These are phyloP conservation scores for Anolis apletophallus DNA, from an alignment of 2,797 vertebrate genomes.

Conservation along the genomic window DNA sequence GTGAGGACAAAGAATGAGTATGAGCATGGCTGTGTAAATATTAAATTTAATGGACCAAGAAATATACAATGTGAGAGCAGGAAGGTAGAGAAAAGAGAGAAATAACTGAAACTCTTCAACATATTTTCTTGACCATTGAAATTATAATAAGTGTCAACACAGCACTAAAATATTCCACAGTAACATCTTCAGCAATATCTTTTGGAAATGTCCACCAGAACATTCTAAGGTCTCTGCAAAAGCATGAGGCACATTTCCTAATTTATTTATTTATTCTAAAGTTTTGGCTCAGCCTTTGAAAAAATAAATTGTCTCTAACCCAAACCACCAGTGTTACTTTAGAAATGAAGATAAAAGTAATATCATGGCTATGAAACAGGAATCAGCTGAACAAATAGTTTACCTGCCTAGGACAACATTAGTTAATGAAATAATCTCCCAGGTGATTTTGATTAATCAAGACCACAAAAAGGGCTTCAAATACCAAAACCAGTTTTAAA, in stretches of 20 bases:
- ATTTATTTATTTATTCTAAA: slow-evolving; percentile 55
- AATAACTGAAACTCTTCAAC: slow-evolving; percentile 16
- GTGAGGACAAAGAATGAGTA: background rate
- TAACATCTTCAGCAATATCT: slow-evolving; percentile 10
- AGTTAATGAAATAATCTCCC: slow-evolving; percentile 71
- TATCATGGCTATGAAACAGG: slow-evolving; percentile 85
- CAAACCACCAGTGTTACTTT: slow-evolving; percentile 83
- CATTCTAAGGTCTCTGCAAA: slow-evolving; percentile 44
- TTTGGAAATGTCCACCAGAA: slow-evolving; percentile 44
- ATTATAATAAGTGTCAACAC: background rate
- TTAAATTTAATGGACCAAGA: slow-evolving; percentile 8
- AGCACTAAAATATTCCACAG: background rate
- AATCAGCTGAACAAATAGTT: slow-evolving; percentile 93
- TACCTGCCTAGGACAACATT: slow-evolving; percentile 81
- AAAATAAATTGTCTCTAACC: slow-evolving; percentile 87
- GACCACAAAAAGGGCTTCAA: slow-evolving; percentile 1
- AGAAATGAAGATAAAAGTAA: slow-evolving; percentile 86
- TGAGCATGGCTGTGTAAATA: slow-evolving; percentile 47
- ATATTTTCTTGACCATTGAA: slow-evolving; percentile 19
- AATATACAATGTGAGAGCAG: slow-evolving; percentile 27
- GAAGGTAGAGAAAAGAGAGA: background rate
- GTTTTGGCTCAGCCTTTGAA: slow-evolving; percentile 79
- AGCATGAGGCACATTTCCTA: slow-evolving; percentile 2
- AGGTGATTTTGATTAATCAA: slow-evolving; percentile 52
- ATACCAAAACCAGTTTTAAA: background rate